These are phyloP conservation scores for Rhagium mordax DNA, from an alignment of 2,888 invertebrate species.

Conservation along the genomic window DNA sequence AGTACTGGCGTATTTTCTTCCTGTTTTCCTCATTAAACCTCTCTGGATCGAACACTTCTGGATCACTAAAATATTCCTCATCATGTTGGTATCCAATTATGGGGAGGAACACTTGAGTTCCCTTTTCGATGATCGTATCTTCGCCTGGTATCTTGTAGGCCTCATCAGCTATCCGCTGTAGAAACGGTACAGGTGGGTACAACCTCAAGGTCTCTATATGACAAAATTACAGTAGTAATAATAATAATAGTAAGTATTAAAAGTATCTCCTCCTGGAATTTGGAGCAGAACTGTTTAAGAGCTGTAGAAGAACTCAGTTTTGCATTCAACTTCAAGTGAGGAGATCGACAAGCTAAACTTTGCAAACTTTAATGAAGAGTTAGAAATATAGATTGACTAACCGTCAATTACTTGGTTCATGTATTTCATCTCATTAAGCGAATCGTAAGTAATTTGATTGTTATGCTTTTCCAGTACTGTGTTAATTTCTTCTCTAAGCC, in stretches of 20 bases:
- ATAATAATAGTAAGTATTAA: no score
- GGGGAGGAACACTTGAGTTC: constrained; percentile 41
- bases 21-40: constrained; percentile 49
- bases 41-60: constrained; percentile 50
- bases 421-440: constrained; percentile 54
- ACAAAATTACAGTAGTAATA: background rate
- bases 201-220: constrained; percentile 49
- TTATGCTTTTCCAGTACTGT: constrained; percentile 46
- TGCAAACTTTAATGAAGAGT: no score
- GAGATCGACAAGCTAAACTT: no score
- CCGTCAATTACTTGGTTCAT: constrained; percentile 52
- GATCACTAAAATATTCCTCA: constrained; percentile 45
- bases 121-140: constrained; percentile 46
- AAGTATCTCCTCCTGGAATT: no score
- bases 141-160: constrained; percentile 49
- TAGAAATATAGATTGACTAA: no score
- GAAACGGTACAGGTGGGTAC: constrained; percentile 44
- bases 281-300: no score
- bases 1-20: constrained; percentile 36
- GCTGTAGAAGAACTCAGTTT: no score
- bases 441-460: constrained; percentile 52
- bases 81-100: constrained; percentile 46
- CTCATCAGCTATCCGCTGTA: constrained; percentile 44
- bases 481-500: constrained; percentile 49
- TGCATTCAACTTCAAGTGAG: no score